phyloP scores from a whole-genome alignment of 2,888 invertebrate genomes.

The Herminia tarsipennalis region DNA sequence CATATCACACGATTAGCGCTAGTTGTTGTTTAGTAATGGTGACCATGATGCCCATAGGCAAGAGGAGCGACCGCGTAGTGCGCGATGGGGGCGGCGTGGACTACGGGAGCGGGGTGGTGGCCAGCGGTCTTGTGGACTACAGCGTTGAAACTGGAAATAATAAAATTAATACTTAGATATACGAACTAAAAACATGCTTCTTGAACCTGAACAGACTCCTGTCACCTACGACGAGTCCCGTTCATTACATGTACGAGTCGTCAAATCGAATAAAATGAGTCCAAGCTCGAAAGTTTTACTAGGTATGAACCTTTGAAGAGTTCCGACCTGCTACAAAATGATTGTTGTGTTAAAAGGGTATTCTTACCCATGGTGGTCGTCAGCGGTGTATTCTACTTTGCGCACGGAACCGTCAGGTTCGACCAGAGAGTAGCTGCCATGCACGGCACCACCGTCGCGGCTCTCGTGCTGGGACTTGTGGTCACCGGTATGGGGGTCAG shows the following conservation, averaged over 20 bases:
- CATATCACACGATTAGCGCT: conserved; percentile 61
- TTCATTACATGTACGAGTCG: too few relatives aligned
- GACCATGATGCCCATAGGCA: conserved; percentile 77
- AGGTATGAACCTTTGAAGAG: too few relatives aligned
- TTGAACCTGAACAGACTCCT: too few relatives aligned
- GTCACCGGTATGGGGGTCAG: conserved; percentile 87
- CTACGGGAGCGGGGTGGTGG: conserved; percentile 75
- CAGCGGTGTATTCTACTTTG: conserved; percentile 87
- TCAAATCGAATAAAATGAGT: too few relatives aligned
- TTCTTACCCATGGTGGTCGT: conserved; percentile 85
- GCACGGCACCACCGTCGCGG: conserved; percentile 87
- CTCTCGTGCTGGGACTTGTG: conserved; percentile 87
- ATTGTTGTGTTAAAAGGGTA: background rate
- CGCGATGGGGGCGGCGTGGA: conserved; percentile 64
- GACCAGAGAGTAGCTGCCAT: conserved; percentile 88
- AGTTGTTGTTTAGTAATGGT: conserved; percentile 69
- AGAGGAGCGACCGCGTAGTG: conserved; percentile 58
- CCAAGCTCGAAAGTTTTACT: background rate
- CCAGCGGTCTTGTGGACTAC: conserved; percentile 83
- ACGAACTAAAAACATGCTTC: too few relatives aligned
- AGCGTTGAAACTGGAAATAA: conserved; percentile 78
- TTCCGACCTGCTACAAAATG: too few relatives aligned
- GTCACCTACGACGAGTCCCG: too few relatives aligned
- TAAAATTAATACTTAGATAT: background rate
- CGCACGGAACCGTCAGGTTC: conserved; percentile 87